These are phyloP conservation scores for Acleris literana DNA, from an alignment of 2,888 invertebrate genomes.

Conservation along the genomic window DNA sequence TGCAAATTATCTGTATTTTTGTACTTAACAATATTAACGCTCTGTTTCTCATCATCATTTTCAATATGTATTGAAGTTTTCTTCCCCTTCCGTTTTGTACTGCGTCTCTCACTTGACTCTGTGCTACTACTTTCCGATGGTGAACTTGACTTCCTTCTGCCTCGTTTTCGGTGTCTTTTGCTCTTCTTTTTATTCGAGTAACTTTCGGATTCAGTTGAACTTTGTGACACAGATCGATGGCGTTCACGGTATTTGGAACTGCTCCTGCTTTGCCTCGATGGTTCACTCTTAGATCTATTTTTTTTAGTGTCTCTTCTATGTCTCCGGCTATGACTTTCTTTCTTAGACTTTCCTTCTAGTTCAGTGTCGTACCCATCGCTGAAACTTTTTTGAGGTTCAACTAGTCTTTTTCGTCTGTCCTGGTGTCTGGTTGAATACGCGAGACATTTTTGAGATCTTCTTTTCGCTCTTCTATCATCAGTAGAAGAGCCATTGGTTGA, in stretches of 20 bases:
- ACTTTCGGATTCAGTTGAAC: conserved; percentile 65
- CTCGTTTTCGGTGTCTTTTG: conserved; percentile 70
- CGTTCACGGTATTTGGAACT: conserved; percentile 59
- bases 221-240: conserved; percentile 64
- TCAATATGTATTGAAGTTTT: conserved; percentile 77
- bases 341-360: conserved; percentile 57
- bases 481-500: conserved; percentile 77
- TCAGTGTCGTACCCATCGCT: conserved; percentile 80
- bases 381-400: conserved; percentile 74
- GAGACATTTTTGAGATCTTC: conserved; percentile 48
- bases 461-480: conserved; percentile 63
- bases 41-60: conserved; percentile 73
- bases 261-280: conserved; percentile 62
- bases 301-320: conserved; percentile 60
- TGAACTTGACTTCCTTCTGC: conserved; percentile 69
- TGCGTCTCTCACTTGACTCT: conserved; percentile 71
- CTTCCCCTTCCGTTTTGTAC: conserved; percentile 73
- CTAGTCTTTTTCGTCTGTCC: conserved; percentile 64
- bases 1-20: conserved; percentile 55
- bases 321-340: conserved; percentile 54
- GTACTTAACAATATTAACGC: conserved; percentile 76
- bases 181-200: conserved; percentile 68
- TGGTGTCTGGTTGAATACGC: conserved; percentile 62
- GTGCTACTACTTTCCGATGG: conserved; percentile 74
- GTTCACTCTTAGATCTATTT: conserved; percentile 78